A percentile compares a stretch with the other conserved stretches of the same genome.
phyloP scores from a whole-genome alignment of 2,888 invertebrate genomes.

The Oxycera nigricornis region DNA sequence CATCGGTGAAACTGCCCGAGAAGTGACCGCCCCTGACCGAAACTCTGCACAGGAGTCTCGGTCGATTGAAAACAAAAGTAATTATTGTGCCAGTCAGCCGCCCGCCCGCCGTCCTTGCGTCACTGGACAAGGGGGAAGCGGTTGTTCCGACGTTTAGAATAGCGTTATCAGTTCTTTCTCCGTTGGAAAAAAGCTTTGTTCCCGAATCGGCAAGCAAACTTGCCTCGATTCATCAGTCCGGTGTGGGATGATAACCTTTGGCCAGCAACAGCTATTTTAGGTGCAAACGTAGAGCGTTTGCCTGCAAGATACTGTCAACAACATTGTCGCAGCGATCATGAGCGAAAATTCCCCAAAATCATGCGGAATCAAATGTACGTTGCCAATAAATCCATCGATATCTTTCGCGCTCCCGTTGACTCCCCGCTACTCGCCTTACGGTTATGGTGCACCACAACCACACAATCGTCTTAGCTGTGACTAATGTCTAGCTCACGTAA shows the following conservation, averaged over 20 bases:
- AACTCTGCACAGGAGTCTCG: neutral
- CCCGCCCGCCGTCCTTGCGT: neutral
- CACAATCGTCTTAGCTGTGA: conserved; percentile 2
- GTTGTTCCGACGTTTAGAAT: neutral
- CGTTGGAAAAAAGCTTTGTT: too few species aligned
- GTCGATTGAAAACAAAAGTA: neutral
- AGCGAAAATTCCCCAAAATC: too few species aligned
- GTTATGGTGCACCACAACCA: too few species aligned
- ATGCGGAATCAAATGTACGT: too few species aligned
- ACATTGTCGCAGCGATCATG: too few species aligned
- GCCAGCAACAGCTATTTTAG: neutral
- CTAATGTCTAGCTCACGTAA: neutral
- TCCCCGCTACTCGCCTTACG: too few species aligned
- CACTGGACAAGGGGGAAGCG: conserved; percentile 2
- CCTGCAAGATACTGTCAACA: too few species aligned
- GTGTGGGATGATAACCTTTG: conserved; percentile 10
- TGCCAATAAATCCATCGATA: too few species aligned
- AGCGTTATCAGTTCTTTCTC: conserved; percentile 21
- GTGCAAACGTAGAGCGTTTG: too few species aligned
- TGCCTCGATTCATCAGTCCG: neutral
- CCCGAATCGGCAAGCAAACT: neutral
- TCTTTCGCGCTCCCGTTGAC: too few species aligned
- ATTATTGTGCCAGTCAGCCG: neutral
- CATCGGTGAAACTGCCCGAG: neutral
- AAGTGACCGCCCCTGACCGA: neutral